Conservation (phyloP, 2,797 vertebrate genomes). For the Tapirus indicus region DNA sequence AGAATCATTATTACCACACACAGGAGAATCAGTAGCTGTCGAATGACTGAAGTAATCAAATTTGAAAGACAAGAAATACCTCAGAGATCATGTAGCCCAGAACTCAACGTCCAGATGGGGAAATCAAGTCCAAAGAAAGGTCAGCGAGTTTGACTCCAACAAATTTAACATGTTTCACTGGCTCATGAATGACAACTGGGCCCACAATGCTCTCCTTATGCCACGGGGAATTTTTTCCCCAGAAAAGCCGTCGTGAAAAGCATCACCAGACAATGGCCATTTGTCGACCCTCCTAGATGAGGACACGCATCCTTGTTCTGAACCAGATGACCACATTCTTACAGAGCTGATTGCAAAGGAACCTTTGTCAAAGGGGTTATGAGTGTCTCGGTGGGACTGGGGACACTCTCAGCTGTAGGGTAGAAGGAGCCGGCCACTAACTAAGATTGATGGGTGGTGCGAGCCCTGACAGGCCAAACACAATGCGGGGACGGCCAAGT, state of each 20-base stretch:
- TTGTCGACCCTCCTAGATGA: constrained; percentile 44
- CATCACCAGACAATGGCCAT: constrained; percentile 48
- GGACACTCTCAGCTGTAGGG: constrained; percentile 34
- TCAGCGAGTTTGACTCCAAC: background rate
- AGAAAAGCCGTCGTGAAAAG: constrained; percentile 52
- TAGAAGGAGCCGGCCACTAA: constrained; percentile 67
- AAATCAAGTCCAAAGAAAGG: constrained; percentile 27
- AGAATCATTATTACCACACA: background rate
- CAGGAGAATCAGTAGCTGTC: background rate
- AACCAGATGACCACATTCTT: constrained; percentile 38
- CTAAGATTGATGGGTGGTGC: constrained; percentile 79
- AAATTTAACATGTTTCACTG: constrained; percentile 39
- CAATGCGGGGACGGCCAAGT: constrained; percentile 68
- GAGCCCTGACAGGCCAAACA: constrained; percentile 68
- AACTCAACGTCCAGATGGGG: background rate
- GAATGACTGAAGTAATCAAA: background rate
- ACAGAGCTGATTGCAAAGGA: constrained; percentile 49
- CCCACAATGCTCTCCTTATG: background rate
- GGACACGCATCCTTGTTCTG: constrained; percentile 41
- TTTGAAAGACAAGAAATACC: constrained; percentile 44
- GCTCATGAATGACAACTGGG: constrained; percentile 13
- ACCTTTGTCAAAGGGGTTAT: background rate
- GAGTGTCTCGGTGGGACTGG: background rate
- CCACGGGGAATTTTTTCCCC: background rate
- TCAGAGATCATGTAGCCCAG: background rate